Conservation (phyloP, 2,113 vertebrate species). For the Gasterosteus aculeatus region DNA sequence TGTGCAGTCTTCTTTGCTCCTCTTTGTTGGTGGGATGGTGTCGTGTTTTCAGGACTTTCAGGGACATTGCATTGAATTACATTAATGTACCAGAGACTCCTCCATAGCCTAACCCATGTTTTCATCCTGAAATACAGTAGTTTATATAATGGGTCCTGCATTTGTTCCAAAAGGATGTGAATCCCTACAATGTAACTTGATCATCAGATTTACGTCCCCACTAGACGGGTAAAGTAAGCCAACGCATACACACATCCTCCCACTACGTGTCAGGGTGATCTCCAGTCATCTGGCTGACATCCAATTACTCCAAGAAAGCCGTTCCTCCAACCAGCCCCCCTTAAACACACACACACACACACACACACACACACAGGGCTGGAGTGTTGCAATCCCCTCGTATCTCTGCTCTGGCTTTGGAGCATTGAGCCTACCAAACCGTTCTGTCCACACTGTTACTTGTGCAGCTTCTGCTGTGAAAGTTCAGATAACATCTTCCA, state of each 20-base stretch:
- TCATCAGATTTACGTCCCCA: background rate
- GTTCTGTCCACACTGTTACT: constrained; percentile 41
- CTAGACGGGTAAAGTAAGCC: background rate
- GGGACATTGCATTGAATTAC: background rate
- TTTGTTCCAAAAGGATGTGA: background rate
- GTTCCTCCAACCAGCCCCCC: constrained; percentile 14
- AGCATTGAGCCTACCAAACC: constrained; percentile 49
- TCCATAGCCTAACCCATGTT: background rate
- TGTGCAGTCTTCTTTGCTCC: background rate
- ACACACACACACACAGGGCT: constrained; percentile 14
- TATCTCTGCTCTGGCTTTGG: constrained; percentile 26
- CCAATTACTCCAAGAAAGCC: constrained; percentile 40
- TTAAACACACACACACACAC: constrained; percentile 3
- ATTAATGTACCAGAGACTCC: background rate
- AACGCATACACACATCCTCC: background rate
- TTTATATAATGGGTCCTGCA: background rate
- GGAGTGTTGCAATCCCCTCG: constrained; percentile 54
- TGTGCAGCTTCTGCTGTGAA: constrained; percentile 45
- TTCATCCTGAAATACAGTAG: background rate
- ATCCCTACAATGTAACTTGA: background rate
- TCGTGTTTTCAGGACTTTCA: background rate
- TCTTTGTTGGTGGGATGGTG: background rate
- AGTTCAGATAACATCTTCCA: constrained; percentile 57
- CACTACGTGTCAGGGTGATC: constrained; percentile 24
- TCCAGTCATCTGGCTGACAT: constrained; percentile 41